Evolutionary conservation across 2,888 invertebrate species (phyloP), one percentile per base, ranked within the genome.

Genomic region (Sabatieria punctata): DNA sequence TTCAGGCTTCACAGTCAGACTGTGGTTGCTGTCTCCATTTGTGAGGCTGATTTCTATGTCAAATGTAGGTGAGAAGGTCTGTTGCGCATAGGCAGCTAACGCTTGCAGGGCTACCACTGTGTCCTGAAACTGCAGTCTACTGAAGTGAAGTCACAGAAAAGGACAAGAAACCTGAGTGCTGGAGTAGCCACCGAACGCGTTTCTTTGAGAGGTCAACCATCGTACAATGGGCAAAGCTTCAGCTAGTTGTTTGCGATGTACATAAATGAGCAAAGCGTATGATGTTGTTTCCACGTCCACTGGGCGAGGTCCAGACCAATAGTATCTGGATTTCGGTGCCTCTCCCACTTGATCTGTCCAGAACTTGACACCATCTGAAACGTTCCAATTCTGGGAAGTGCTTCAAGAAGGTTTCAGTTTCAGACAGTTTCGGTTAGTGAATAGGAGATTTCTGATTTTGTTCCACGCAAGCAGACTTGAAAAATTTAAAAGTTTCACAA

Each of bases 41-140:
- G 69, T 69, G 41, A 76, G 74, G 15, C 67, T 70, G 1, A 77
- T 65, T 40, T 72, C 70, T 35, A 78, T 67, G 49, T 74, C 55
- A 21, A 61, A 54, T 23, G 55, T 53, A 52, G 68, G 67, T 0
- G 71, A 64, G 13, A 73, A 68, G 27, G 78, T 68, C 55, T 71
- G 73, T 49, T 71, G 71, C 13, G 77, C 77, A 47, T 80, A 69
- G 56, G 74, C 74, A n/a, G 77, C 76, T 25, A 81, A 62, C 0
- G 80, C 79, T 55, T 76, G 73, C 48, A 80, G 66, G 8, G 78
- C 80, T 15, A 80, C 72, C 6, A 79, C 77, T 0, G 81, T 80
- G 54, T 81, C 80, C 69, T 78, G 48, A 60, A 58, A 52, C 18
- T 21, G 19, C 8, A 11, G 11, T 30, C 30, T 11, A 11, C 8